Conservation (phyloP, 2,113 vertebrate genomes). For the Hipposideros armiger region DNA sequence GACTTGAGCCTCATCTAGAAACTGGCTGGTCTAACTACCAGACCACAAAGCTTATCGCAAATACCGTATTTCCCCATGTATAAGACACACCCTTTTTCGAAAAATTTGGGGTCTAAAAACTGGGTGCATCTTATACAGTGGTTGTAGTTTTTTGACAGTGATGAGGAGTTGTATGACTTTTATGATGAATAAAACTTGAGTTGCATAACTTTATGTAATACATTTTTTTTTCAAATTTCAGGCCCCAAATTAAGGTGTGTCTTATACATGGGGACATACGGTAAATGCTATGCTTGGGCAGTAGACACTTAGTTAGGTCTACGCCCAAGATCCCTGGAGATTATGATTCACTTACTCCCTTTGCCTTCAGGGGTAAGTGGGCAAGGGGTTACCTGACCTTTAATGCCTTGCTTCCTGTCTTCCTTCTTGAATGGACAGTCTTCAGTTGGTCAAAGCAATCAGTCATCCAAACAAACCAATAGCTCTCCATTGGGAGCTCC, state of each 20-base stretch:
- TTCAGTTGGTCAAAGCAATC: neutral
- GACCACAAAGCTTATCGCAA: neutral
- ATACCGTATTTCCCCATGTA: no score
- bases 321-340: neutral
- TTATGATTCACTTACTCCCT: neutral
- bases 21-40: neutral
- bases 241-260: no score
- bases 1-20: neutral
- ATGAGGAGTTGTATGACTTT: no score
- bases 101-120: no score
- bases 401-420: neutral
- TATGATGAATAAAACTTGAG: no score
- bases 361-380: neutral
- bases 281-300: neutral
- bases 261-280: no score
- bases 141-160: no score
- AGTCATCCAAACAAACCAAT: neutral
- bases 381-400: neutral
- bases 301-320: neutral
- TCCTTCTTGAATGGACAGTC: neutral
- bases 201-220: no score
- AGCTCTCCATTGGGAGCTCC: neutral
- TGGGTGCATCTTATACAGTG: no score
- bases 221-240: no score
- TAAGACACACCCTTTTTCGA: no score